Conservation (phyloP, 2,888 invertebrate species). For the Drosophila atripex region DNA sequence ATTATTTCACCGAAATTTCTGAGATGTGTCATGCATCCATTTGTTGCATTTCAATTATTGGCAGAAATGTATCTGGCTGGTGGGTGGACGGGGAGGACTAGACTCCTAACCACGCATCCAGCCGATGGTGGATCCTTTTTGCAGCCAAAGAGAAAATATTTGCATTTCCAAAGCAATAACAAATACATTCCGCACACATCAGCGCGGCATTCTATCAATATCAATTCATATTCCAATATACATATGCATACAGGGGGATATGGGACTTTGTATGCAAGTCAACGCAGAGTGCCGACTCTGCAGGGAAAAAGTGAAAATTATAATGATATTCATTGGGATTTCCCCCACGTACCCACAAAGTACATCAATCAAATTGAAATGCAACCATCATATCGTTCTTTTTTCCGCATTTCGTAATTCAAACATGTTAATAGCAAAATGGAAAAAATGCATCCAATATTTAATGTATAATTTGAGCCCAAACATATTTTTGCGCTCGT, state of each 20-base stretch:
- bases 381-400: conserved; percentile 40
- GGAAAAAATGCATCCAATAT: conserved; percentile 21
- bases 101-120: not conserved
- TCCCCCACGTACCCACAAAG: conserved; percentile 66
- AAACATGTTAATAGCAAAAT: conserved; percentile 27
- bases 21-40: conserved; percentile 31
- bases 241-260: not conserved
- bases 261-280: conserved; percentile 63
- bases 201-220: conserved; percentile 61
- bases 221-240: conserved; percentile 35
- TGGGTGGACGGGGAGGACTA: not conserved
- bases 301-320: conserved; percentile 53
- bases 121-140: conserved; percentile 15
- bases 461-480: conserved; percentile 11
- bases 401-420: conserved; percentile 37
- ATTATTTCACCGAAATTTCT: not conserved
- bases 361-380: conserved; percentile 74
- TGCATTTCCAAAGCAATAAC: conserved; percentile 62
- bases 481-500: conserved; percentile 11
- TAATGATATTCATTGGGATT: conserved; percentile 73
- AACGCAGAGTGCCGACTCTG: conserved; percentile 21
- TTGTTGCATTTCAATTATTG: conserved; percentile 33
- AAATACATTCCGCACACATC: conserved; percentile 42
- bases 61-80: conserved; percentile 12
- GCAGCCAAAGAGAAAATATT: conserved; percentile 50